phyloP scores from a whole-genome alignment of 2,888 invertebrate genomes.

The Argyresthia albistria region DNA sequence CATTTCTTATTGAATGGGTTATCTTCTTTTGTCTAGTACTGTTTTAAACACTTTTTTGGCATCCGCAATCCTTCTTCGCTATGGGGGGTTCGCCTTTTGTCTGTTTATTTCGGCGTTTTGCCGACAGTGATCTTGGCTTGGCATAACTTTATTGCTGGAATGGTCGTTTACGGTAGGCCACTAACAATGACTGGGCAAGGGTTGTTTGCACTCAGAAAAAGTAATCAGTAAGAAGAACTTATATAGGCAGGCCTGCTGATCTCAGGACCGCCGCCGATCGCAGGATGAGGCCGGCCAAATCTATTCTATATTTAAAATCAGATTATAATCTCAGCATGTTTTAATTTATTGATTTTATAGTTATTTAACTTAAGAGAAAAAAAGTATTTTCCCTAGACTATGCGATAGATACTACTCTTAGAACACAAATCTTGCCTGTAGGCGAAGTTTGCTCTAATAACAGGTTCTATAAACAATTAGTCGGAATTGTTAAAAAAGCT shows the following conservation, averaged over 20 bases:
- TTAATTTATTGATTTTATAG: constrained; percentile 1
- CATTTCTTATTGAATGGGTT: constrained; percentile 39
- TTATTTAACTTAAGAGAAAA: neutral
- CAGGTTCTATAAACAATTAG: constrained; percentile 59
- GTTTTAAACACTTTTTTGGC: constrained; percentile 38
- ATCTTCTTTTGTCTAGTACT: constrained; percentile 43
- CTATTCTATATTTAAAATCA: no score
- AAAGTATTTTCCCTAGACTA: constrained; percentile 31
- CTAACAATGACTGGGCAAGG: neutral
- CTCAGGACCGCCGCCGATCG: no score
- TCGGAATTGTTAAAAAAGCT: constrained; percentile 44
- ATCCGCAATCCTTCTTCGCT: constrained; percentile 43
- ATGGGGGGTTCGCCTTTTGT: constrained; percentile 44
- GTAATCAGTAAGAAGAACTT: no score
- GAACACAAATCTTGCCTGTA: constrained; percentile 17
- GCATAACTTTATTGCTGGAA: constrained; percentile 30
- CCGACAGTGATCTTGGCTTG: constrained; percentile 49
- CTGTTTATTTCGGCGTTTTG: constrained; percentile 43
- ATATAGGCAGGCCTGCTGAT: constrained; percentile 7
- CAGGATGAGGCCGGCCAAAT: no score
- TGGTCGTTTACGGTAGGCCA: constrained; percentile 1
- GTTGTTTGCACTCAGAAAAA: no score
- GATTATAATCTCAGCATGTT: neutral
- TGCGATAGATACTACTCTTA: no score
- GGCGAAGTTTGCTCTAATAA: constrained; percentile 49